Base-by-base conservation (phyloP, 2,113 vertebrate species). In the Leucopsar rothschildi region DNA sequence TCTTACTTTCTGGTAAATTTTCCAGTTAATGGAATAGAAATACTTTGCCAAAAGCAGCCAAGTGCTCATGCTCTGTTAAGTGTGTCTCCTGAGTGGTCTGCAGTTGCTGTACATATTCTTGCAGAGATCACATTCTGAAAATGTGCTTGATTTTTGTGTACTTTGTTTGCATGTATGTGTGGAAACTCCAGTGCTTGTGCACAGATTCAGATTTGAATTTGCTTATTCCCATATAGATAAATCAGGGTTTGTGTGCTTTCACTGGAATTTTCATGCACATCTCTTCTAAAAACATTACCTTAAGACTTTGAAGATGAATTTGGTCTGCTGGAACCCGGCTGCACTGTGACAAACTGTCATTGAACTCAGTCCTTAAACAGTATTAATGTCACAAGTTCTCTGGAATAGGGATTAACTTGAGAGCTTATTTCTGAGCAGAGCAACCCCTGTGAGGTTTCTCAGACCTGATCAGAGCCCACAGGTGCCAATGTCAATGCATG, bases 31-130 rank as follows among this genome's bases (percentile, higher is more conserved):
- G 52, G 45, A 86, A 81, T 56, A 87, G 40, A 77, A 91, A 76
- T 90, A 56, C 61, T 86, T 96, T 73, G 79, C 82, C 88, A 83
- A 90, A 93, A 94, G 72, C 60, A 91, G 69, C 50, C 64, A 93
- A 92, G 79, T 92, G 45, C 78, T 89, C 71, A 42, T 91, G 44
- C 85, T 91, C 86, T 93, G 68, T 92, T 91, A 61, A 81, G 15
- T 87, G 52, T 90, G 53, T 96, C 79, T 89, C 14, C 82, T 92
- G 90, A 65, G 81, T 96, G 93, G 88, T 95, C 77, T 91, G 89
- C 70, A 78, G 68, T 93, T 89, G 91, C 87, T 97, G 94, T 97
- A 93, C 81, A 92, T 96, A 94, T 82, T 96, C 88, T 96, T 92
- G 88, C 80, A 89, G 79, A 85, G 81, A 60, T 95, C 92, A 78